These are phyloP conservation scores for cat (Felis catus) DNA, from an alignment of 2,113 vertebrate genomes.

Conservation along the genomic window F.catus_Fca126_mat1.0 CM031419.1:192985501-192986000, in stretches of 20 bases:
- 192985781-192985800: constrained; percentile 64
- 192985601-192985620: constrained; percentile 80
- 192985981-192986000: constrained; percentile 11
- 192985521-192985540: constrained; percentile 70
- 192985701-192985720: constrained; percentile 76
- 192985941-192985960: constrained; percentile 26
- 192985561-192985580: constrained; percentile 68
- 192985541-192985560: constrained; percentile 51
- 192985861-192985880: constrained; percentile 56
- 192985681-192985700: constrained; percentile 80
- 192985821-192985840: constrained; percentile 47
- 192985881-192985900: constrained; percentile 55
- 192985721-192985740: constrained; percentile 78
- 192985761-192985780: constrained; percentile 79
- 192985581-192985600: constrained; percentile 61
- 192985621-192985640: constrained; percentile 78
- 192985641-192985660: constrained; percentile 81
- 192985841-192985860: constrained; percentile 56
- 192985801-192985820: constrained; percentile 60
- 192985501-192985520: constrained; percentile 63
- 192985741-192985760: constrained; percentile 76
- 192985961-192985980: constrained; percentile 49
- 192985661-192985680: constrained; percentile 78
- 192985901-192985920: constrained; percentile 57
- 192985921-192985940: constrained; percentile 38